Evolutionary conservation across 2,888 invertebrate species (phyloP), one percentile per base, ranked within the genome.

Genomic region (Cryptocephalus primarius): DNA sequence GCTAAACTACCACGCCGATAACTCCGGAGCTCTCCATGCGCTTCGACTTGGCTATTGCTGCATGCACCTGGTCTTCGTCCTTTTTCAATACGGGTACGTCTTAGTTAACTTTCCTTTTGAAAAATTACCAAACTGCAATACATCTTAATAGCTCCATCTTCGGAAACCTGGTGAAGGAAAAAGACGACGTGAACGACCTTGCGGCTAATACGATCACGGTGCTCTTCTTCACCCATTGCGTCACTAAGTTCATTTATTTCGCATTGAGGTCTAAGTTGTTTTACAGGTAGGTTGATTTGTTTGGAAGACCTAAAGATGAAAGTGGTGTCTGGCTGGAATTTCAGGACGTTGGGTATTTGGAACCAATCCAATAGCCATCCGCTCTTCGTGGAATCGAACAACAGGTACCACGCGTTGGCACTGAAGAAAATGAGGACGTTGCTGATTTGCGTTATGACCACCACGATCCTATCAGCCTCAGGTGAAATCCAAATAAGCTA

Each of bases 331-430:
- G 12, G 6, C 34, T 50, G 48, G 3, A 4, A 46, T 54, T 59
- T 14, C 57, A 82, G 88, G 60, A 86, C 87, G 0, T 67, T 88
- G 38, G 83, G 82, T 32, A 80, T 86, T 50, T 90, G 89, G 89
- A 89, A 89, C 65, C 85, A 87, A 68, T 79, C 84, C 0, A 88
- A 88, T 67, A 81, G 83, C 45, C 88, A 90, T 69, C 88, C 89
- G 0, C 66, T 90, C 38, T 90, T 90, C 66, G 81, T 85, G 41
- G 89, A 89, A 66, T 88, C 88, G 0, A 85, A 88, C 62, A 70
- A 70, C 52, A 57, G 72, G 13, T 88, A 84, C 65, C 85, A 87
- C 62, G 80, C 83, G 38, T 75, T 85, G 34, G 75, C 88, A 0
- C 67, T 88, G 43, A 79, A 80, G 46, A 85, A 86, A 69, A 87